Conservation (phyloP, 1,140 invertebrate species). For the Steinernema feltiae region DNA sequence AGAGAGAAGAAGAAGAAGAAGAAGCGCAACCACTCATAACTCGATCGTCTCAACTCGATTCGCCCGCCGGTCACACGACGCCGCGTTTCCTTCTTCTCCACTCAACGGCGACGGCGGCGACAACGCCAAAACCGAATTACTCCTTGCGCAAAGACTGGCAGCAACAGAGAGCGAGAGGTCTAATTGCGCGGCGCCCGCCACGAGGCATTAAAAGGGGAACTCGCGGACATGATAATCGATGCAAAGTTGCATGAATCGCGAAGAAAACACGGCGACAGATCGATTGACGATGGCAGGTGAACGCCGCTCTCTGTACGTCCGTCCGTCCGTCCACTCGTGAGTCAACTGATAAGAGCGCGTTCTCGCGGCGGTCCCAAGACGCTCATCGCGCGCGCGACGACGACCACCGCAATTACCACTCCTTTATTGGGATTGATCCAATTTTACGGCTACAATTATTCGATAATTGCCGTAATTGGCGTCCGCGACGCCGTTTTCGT, state of each 20-base stretch:
- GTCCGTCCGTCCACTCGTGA: too few species aligned
- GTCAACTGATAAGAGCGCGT: too few species aligned
- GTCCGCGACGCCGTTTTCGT: background rate
- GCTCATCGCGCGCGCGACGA: background rate
- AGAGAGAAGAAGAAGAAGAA: too few species aligned
- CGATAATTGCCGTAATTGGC: constrained; percentile 9
- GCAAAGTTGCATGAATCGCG: constrained; percentile 6
- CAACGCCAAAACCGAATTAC: background rate
- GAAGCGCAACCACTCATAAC: background rate
- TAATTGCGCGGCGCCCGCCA: background rate
- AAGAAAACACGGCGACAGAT: background rate
- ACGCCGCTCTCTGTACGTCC: too few species aligned
- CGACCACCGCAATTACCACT: background rate
- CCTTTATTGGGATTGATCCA: constrained; percentile 14
- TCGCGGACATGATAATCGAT: background rate
- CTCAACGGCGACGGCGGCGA: too few species aligned
- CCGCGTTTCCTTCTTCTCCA: too few species aligned
- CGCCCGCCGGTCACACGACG: too few species aligned
- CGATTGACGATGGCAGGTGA: too few species aligned
- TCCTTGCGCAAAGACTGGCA: background rate
- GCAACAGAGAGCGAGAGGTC: background rate
- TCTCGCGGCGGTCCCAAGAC: background rate
- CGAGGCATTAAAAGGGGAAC: background rate
- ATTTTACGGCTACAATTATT: constrained; percentile 12
- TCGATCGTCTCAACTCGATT: too few species aligned